A percentile compares a stretch with the other conserved stretches of the same genome.
phyloP scores from a whole-genome alignment of 2,113 vertebrate species.

The Periophthalmus modestus region DNA sequence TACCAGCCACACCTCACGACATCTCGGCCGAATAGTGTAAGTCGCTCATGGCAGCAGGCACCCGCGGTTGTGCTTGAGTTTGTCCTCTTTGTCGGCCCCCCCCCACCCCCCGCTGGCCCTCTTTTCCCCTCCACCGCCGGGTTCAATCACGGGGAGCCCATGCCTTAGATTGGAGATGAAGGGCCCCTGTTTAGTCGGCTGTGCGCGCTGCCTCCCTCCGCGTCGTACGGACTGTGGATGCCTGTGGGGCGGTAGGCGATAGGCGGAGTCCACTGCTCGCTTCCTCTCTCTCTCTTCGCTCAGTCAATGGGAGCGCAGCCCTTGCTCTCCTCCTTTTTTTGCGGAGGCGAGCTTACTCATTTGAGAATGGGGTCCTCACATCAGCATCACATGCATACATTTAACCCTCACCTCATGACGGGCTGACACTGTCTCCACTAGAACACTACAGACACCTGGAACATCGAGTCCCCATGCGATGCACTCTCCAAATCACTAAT shows the following conservation, averaged over 20 bases:
- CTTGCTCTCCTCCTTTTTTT: slow-evolving; percentile 35
- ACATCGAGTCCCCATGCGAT: neutral
- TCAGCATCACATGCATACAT: slow-evolving; percentile 22
- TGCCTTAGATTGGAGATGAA: slow-evolving; percentile 64
- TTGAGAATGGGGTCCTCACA: slow-evolving; percentile 46
- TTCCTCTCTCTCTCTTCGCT: slow-evolving; percentile 32
- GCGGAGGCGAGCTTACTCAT: slow-evolving; percentile 59
- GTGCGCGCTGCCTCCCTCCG: slow-evolving; percentile 45
- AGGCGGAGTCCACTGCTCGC: slow-evolving; percentile 73
- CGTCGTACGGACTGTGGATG: slow-evolving; percentile 55
- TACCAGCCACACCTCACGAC: slow-evolving; percentile 81
- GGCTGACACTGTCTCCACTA: neutral
- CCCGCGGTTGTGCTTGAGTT: slow-evolving; percentile 77
- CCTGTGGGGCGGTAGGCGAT: slow-evolving; percentile 32
- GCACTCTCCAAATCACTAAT: neutral
- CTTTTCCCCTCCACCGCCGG: slow-evolving; percentile 70
- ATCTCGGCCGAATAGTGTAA: slow-evolving; percentile 73
- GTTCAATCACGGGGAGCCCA: slow-evolving; percentile 78
- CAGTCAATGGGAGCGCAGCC: slow-evolving; percentile 64
- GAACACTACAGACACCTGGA: neutral
- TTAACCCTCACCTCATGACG: slow-evolving; percentile 9
- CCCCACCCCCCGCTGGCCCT: slow-evolving; percentile 67
- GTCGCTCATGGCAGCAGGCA: slow-evolving; percentile 83
- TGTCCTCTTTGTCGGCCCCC: slow-evolving; percentile 53
- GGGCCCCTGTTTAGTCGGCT: slow-evolving; percentile 44